Evolutionary conservation across 2,113 vertebrate genomes (phyloP).

Genomic region (Lipotes vexillifer): DNA sequence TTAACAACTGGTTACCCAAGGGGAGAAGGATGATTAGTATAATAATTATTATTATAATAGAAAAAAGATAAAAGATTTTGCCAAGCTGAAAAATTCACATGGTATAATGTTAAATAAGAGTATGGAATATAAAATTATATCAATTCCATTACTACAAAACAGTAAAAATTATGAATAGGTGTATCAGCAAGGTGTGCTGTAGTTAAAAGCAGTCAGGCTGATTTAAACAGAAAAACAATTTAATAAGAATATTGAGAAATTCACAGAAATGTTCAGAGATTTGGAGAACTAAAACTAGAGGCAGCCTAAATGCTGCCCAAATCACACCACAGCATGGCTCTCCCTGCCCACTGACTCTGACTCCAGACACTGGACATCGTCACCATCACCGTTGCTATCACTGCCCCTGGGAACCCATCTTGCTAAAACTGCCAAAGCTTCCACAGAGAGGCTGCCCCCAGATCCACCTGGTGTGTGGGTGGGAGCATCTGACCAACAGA

Average conservation of each 20-base stretch:
- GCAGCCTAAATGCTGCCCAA: neutral
- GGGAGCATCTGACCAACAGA: neutral
- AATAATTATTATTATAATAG: neutral
- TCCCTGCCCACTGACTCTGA: neutral
- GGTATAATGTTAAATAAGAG: neutral
- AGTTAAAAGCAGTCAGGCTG: neutral
- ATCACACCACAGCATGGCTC: neutral
- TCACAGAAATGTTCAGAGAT: neutral
- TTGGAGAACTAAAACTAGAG: neutral
- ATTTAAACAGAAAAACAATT: neutral
- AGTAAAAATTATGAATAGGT: neutral
- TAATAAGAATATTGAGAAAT: neutral
- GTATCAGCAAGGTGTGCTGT: neutral
- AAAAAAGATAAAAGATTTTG: neutral
- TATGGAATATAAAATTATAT: neutral
- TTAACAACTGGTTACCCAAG: too few species aligned
- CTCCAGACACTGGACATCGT: neutral
- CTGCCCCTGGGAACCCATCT: neutral
- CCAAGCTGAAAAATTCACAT: neutral
- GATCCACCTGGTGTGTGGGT: neutral
- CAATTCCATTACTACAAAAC: neutral
- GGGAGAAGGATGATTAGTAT: neutral
- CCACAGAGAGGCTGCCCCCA: neutral
- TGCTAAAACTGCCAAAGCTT: neutral
- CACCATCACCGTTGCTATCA: rapidly evolving